Conservation (phyloP, 2,113 vertebrate genomes). For the Cololabis saira region DNA sequence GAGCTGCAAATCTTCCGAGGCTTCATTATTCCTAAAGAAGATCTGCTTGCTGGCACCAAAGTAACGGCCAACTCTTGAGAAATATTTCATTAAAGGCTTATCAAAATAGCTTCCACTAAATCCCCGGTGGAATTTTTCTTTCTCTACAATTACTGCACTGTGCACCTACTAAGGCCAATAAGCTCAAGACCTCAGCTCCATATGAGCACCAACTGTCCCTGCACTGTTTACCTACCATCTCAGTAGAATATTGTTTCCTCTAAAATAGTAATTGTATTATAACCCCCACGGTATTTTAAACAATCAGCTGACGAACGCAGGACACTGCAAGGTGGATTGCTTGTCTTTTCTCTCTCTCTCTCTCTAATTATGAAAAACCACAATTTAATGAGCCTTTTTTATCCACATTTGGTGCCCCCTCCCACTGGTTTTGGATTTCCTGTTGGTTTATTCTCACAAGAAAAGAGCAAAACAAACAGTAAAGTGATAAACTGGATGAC, state of each 20-base stretch:
- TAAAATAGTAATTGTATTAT: background rate
- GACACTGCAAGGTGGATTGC: background rate
- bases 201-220: slow-evolving; percentile 15
- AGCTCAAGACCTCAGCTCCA: slow-evolving; percentile 26
- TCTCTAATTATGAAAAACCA: no score
- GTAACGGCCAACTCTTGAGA: slow-evolving; percentile 40
- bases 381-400: no score
- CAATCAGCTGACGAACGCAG: background rate
- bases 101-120: slow-evolving; percentile 66
- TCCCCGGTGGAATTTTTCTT: slow-evolving; percentile 57
- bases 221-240: background rate
- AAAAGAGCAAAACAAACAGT: no score
- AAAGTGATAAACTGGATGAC: no score
- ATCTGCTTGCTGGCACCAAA: slow-evolving; percentile 47
- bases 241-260: no score
- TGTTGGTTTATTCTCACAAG: no score
- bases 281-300: background rate
- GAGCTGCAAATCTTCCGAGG: slow-evolving; percentile 49
- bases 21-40: slow-evolving; percentile 43
- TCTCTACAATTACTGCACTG: background rate
- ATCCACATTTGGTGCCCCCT: no score
- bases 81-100: slow-evolving; percentile 72
- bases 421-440: no score
- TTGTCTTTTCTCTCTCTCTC: background rate
- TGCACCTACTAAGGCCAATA: slow-evolving; percentile 38